Percentiles rank a stretch among this genome's conserved stretches.
Evolutionary conservation across 2,888 invertebrate genomes (phyloP).

Genomic region (Heliconius cydno): DNA sequence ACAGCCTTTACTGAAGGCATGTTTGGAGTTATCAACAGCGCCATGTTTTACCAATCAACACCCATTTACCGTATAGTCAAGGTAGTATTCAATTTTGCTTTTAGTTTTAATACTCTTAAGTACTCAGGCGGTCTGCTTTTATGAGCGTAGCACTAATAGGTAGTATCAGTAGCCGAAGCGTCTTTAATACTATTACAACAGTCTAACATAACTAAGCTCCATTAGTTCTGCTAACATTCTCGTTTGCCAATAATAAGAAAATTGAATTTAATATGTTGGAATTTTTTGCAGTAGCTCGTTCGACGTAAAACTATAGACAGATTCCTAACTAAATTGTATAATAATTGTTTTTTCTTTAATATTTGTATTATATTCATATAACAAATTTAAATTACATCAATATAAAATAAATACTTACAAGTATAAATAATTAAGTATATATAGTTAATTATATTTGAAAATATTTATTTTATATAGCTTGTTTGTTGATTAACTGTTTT

Average conservation of each 20-base stretch:
- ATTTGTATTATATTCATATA: too few relatives aligned
- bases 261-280: conserved; percentile 23
- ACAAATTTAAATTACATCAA: too few relatives aligned
- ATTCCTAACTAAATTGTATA: neutral
- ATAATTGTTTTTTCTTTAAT: neutral
- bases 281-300: conserved; percentile 16
- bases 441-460: neutral
- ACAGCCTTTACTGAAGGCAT: conserved; percentile 97
- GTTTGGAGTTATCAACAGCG: conserved; percentile 94
- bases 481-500: neutral
- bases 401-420: too few relatives aligned
- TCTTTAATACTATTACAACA: conserved; percentile 31
- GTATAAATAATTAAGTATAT: neutral
- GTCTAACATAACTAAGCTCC: conserved; percentile 26
- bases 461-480: neutral
- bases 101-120: conserved; percentile 41
- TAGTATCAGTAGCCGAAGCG: conserved; percentile 37
- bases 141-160: conserved; percentile 28
- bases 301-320: neutral
- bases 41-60: conserved; percentile 91
- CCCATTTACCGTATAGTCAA: conserved; percentile 80
- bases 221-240: conserved; percentile 35
- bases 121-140: conserved; percentile 33
- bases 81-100: conserved; percentile 56
- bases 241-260: conserved; percentile 28